These are phyloP conservation scores for Nixonia krombeini DNA, from an alignment of 1,140 invertebrate genomes.

Conservation along the genomic window DNA sequence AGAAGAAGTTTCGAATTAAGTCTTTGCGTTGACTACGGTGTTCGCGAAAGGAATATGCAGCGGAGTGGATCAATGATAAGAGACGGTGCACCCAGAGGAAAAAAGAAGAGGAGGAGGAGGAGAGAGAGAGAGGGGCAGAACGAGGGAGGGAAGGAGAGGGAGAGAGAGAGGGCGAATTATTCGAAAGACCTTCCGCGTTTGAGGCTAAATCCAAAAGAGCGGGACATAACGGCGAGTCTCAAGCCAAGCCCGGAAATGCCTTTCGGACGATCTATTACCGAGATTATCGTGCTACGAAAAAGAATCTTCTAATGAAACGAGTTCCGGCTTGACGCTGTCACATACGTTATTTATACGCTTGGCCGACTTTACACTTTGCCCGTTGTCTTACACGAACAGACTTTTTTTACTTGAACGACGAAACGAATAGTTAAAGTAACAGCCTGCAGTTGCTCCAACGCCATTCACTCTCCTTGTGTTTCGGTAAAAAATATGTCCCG, in stretches of 20 bases:
- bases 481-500: too few relatives aligned
- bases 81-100: not conserved
- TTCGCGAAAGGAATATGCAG: constrained; percentile 1
- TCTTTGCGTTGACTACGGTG: constrained; percentile 30
- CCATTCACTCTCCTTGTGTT: too few relatives aligned
- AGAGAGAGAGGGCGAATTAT: constrained; percentile 37
- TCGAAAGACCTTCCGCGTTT: constrained; percentile 24
- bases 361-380: too few relatives aligned
- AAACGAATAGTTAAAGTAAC: too few relatives aligned
- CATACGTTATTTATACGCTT: too few relatives aligned
- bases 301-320: constrained; percentile 42
- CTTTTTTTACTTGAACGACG: too few relatives aligned
- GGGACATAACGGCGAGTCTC: constrained; percentile 21
- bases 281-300: constrained; percentile 45
- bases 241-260: constrained; percentile 41
- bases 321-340: constrained; percentile 28
- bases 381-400: too few relatives aligned
- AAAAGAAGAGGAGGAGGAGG: constrained; percentile 11
- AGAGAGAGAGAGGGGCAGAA: constrained; percentile 6
- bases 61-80: constrained; percentile 9
- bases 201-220: constrained; percentile 22
- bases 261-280: constrained; percentile 42
- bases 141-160: too few relatives aligned
- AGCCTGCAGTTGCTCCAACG: too few relatives aligned
- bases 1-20: constrained; percentile 34